A percentile compares a stretch with the other conserved stretches of the same genome.
Evolutionary conservation across 2,888 invertebrate genomes (phyloP).

Genomic region (Magallana nippona): DNA sequence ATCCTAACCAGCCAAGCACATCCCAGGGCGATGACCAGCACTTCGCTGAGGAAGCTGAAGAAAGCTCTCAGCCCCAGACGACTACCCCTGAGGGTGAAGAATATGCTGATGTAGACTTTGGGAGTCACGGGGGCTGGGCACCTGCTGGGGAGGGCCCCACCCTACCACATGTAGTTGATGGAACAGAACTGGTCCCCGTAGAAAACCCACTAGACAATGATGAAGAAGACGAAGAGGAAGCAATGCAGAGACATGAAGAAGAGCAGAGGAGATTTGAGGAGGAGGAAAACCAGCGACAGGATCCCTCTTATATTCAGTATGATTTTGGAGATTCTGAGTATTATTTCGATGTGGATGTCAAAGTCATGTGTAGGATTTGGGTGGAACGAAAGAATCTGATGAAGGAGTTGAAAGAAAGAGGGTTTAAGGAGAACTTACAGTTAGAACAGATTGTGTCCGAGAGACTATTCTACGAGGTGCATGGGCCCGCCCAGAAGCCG

Average conservation of each 20-base stretch:
- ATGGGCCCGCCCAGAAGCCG: constrained; percentile 33
- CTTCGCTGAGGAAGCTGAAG: not conserved
- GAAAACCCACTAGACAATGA: constrained; percentile 36
- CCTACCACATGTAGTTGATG: constrained; percentile 36
- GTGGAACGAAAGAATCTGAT: constrained; percentile 62
- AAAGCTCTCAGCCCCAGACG: constrained; percentile 1
- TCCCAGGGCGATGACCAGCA: not conserved
- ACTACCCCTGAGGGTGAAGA: not conserved
- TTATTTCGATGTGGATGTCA: constrained; percentile 50
- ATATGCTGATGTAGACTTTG: not conserved
- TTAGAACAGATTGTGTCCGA: constrained; percentile 49
- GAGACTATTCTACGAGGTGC: constrained; percentile 48
- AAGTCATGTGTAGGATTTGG: constrained; percentile 64
- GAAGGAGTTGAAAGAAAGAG: constrained; percentile 44
- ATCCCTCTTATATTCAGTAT: constrained; percentile 41
- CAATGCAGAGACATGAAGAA: constrained; percentile 48
- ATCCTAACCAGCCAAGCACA: not conserved
- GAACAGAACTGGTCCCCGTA: constrained; percentile 36
- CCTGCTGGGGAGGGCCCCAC: not conserved
- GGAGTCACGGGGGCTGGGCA: not conserved
- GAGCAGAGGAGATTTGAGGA: constrained; percentile 40
- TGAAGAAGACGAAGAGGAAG: constrained; percentile 53
- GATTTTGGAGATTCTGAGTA: constrained; percentile 45
- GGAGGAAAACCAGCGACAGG: constrained; percentile 46
- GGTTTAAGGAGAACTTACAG: constrained; percentile 45